phyloP scores from a whole-genome alignment of 2,113 vertebrate genomes.

The Calypte anna region DNA sequence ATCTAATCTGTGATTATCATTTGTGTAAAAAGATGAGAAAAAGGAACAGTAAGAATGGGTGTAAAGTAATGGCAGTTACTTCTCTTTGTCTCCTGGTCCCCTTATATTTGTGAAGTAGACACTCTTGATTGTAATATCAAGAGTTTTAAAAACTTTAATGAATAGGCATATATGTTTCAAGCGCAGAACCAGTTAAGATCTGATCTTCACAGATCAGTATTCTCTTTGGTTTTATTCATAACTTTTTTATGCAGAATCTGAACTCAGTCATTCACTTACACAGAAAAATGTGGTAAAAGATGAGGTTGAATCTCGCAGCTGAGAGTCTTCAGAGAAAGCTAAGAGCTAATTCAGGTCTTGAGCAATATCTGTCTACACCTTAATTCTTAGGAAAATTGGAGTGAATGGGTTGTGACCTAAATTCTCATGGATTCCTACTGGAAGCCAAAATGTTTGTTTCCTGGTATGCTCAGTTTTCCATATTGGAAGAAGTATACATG shows the following conservation, averaged over 20 bases:
- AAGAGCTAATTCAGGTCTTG: neutral
- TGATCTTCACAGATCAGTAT: neutral
- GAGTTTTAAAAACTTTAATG: neutral
- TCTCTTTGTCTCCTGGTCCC: neutral
- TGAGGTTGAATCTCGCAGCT: neutral
- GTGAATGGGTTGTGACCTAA: neutral
- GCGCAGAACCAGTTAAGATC: neutral
- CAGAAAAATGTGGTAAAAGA: neutral
- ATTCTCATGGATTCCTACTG: neutral
- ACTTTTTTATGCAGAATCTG: neutral
- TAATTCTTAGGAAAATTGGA: neutral
- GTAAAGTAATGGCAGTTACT: neutral
- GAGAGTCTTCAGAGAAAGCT: neutral
- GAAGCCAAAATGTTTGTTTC: neutral
- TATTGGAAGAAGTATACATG: neutral
- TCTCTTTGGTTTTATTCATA: neutral
- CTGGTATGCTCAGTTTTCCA: neutral
- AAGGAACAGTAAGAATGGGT: neutral
- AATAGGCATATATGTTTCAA: neutral
- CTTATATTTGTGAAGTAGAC: neutral
- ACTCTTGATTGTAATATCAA: neutral
- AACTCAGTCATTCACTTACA: neutral
- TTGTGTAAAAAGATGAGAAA: neutral
- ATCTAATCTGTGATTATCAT: neutral
- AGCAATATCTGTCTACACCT: neutral